Evolutionary conservation across 1,140 invertebrate genomes (phyloP), one percentile per base, ranked within the genome.

Genomic region (Caenorhabditis briggsae): DNA sequence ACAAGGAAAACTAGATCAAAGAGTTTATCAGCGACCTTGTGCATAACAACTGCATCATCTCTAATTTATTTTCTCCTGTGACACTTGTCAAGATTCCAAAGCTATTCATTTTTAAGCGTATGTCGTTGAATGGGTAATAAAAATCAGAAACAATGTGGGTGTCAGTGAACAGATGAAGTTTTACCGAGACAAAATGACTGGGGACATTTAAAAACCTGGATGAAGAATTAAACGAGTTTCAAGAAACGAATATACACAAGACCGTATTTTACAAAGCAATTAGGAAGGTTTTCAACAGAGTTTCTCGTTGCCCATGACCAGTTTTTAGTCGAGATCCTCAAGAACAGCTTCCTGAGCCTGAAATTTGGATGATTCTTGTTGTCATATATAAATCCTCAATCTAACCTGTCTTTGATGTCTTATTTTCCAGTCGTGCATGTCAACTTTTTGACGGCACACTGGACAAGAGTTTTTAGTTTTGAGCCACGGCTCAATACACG

Each of bases 401-500:
- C 46, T 48, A 2, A 78, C 70, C n/a, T 23, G n/a, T 78, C 18
- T 78, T 11, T 50, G 43, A 50, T 78, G 46, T 6, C 23, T 78
- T 23, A 23, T 78, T 14, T 78, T 78, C 70, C 70, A 78, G 5
- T 53, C 46, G 5, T 8, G 59, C 61, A 85, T 64, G n/a, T 50
- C 78, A 16, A 48, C 65, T 14, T 78, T 78, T n/a, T 78, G 70
- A 50, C 70, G 70, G 58, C 88, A 89, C 20, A 88, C 83, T 5
- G 87, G 88, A 70, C 86, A 87, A 18, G 89, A 91, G 43, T 89
- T 87, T 9, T 85, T 70, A 12, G 43, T 53, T 8, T 64, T 46
- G 88, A 99, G 93, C 97, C 97, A 99, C 65, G 96, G 96, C 90
- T 96, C 94, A 92, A 99, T 98, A 92, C 97, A 99, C 55, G 95